These are phyloP conservation scores for Chaetura pelagica DNA, from an alignment of 2,113 vertebrate species.

Conservation along the genomic window DNA sequence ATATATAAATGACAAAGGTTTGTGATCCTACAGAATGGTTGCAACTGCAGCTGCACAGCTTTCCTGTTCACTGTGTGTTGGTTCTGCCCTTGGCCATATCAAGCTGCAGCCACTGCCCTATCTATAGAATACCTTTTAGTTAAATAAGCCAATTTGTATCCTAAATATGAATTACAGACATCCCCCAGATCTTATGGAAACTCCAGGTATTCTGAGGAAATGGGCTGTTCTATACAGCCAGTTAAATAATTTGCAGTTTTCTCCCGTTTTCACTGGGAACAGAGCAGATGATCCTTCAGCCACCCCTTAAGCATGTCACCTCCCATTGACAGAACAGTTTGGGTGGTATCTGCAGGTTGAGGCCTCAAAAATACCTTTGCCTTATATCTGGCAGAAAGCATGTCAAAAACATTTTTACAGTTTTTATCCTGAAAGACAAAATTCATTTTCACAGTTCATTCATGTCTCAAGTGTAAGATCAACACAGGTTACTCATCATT, in stretches of 20 bases:
- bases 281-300: neutral
- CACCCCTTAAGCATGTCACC: neutral
- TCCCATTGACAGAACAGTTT: accelerated
- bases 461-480: neutral
- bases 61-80: neutral
- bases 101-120: neutral
- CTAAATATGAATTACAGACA: accelerated
- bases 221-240: neutral
- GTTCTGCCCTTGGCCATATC: neutral
- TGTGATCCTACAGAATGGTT: neutral
- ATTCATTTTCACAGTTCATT: neutral
- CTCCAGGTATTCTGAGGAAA: neutral
- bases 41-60: no score
- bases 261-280: neutral
- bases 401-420: neutral
- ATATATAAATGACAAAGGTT: neutral
- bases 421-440: neutral
- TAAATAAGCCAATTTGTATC: neutral
- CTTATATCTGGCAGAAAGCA: neutral
- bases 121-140: neutral
- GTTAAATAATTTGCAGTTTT: neutral
- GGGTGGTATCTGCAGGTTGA: neutral
- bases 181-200: accelerated
- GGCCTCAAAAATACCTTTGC: neutral
- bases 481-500: neutral